Conservation (phyloP, 2,888 invertebrate species). For the Vanessa cardui region DNA sequence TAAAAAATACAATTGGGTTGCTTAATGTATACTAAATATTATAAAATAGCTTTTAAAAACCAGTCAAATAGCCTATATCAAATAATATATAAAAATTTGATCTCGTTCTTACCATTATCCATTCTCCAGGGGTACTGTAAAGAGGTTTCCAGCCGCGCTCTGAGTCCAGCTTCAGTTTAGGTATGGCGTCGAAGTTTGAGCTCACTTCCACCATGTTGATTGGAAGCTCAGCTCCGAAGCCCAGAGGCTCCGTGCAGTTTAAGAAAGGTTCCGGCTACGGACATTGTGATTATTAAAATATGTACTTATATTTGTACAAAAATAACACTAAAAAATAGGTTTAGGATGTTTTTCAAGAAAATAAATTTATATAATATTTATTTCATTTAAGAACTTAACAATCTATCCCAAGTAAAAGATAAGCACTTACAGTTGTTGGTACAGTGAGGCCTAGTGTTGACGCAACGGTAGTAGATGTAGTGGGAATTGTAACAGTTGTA, state of each 20-base stretch:
- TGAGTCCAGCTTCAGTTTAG: slow-evolving; percentile 71
- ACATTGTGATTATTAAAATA: background rate
- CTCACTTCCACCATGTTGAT: slow-evolving; percentile 87
- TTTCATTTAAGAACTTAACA: background rate
- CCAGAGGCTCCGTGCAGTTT: slow-evolving; percentile 88
- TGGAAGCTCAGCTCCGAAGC: slow-evolving; percentile 85
- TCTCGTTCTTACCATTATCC: slow-evolving; percentile 81
- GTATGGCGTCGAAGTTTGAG: slow-evolving; percentile 75
- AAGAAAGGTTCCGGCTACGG: slow-evolving; percentile 40
- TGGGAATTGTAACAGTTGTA: background rate
- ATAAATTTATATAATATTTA: no score
- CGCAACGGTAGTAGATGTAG: slow-evolving; percentile 32
- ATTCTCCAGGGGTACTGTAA: slow-evolving; percentile 86
- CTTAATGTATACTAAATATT: no score
- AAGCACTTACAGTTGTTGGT: slow-evolving; percentile 6
- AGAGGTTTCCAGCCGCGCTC: slow-evolving; percentile 86
- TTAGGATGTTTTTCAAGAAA: no score
- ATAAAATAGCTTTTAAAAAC: no score
- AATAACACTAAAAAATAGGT: no score
- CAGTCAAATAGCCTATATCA: no score
- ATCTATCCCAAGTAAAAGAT: background rate
- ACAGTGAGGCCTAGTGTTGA: slow-evolving; percentile 35
- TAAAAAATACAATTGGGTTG: no score
- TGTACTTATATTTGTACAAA: background rate
- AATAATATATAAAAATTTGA: no score